phyloP scores from a whole-genome alignment of 1,140 invertebrate genomes.

The Holotrichia oblita region DNA sequence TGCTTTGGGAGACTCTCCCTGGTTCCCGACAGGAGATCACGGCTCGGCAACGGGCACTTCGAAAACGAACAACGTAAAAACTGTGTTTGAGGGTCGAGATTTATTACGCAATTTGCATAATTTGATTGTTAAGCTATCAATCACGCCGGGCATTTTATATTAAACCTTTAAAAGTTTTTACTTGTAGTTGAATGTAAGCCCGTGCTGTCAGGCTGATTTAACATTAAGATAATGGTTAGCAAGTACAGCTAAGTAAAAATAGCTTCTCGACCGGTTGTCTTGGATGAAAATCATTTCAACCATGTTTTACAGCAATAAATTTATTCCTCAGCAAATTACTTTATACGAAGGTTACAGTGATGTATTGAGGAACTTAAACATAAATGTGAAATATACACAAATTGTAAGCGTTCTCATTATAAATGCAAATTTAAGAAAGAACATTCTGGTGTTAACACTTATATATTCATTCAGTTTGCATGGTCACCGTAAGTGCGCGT shows the following conservation, averaged over 20 bases:
- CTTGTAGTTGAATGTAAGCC: conserved; percentile 1
- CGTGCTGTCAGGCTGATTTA: background rate
- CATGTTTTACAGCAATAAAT: conserved; percentile 5
- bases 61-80: conserved; percentile 32
- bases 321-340: background rate
- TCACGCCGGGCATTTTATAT: conserved; percentile 25
- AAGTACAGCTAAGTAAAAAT: conserved; percentile 3
- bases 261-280: background rate
- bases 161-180: conserved; percentile 32
- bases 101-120: conserved; percentile 35
- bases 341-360: background rate
- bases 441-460: too few relatives aligned
- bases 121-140: conserved; percentile 37
- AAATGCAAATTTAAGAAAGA: too few relatives aligned
- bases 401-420: too few relatives aligned
- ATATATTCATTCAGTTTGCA: too few relatives aligned
- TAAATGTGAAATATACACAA: too few relatives aligned
- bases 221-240: conserved; percentile 23
- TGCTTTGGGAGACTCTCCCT: background rate
- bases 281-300: background rate
- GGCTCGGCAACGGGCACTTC: background rate
- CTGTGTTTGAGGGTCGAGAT: conserved; percentile 30
- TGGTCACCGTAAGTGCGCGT: too few relatives aligned
- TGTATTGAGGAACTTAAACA: too few relatives aligned
- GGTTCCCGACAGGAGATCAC: conserved; percentile 7